Evolutionary conservation across 1,140 invertebrate genomes (phyloP), one percentile per base, ranked within the genome.

Genomic region (Cydia fagiglandana): DNA sequence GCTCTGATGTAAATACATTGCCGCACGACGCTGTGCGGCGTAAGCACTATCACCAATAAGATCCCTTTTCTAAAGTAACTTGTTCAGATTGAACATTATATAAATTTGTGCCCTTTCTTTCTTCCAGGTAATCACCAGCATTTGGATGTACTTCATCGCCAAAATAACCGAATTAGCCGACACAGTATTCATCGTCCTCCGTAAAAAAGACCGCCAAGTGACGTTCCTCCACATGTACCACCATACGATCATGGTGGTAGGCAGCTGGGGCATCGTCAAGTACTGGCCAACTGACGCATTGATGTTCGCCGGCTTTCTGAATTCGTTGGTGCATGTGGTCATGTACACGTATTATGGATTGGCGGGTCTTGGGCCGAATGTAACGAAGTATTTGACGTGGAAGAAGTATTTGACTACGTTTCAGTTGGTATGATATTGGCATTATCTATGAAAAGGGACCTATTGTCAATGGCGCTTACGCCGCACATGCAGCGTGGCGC

Each of bases 291-390:
- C 89, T 0, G 83, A 88, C 13, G 90, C 83, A 38, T 96, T 98
- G 28, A 96, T 97, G 88, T 99, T 98, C 91, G 96, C 98, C 30
- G 97, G 98, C 95, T 97, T 97, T 77, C 94, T 99, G 79, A 99
- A 99, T 93, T 98, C 98, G 80, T 95, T 98, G 53, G 97, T 99
- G 0, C 98, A 99, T 84, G 95, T 98, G 0, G 94, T 98, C 75
- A 98, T 98, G 97, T 98, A 99, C 86, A 95, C 95, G 20, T 99
- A 99, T 87, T 99, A 99, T 87, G 96, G 98, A 92, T 94, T 98
- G 81, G 95, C 98, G 0, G 97, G 97, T 1, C 95, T 98, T 94
- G 97, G 97, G 41, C 97, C 97, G 3, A 94, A 96, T 80, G 97
- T 97, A 82, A 96, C 97, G 85, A 97, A 97, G 87, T 98, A 97